Conservation (phyloP, 2,797 vertebrate species). For the Enteromius afrohamiltoni region DNA sequence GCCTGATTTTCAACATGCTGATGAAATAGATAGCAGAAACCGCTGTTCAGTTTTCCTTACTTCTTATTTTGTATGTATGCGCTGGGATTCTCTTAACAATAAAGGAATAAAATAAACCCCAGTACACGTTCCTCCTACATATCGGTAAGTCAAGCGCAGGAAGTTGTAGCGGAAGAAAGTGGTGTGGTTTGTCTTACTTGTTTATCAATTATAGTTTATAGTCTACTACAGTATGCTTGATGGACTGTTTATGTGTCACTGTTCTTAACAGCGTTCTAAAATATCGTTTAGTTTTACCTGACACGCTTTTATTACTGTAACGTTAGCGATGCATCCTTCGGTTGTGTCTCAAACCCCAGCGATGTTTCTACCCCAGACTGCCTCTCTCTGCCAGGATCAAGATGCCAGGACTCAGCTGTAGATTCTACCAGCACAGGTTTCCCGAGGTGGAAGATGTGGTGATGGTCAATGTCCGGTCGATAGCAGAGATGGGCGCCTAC, state of each 20-base stretch:
- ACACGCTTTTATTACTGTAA: not conserved
- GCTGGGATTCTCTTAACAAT: not conserved
- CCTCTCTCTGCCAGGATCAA: constrained; percentile 81
- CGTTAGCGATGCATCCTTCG: not conserved
- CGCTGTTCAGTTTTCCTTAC: not conserved
- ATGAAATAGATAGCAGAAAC: not conserved
- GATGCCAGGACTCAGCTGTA: constrained; percentile 97
- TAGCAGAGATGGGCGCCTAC: constrained; percentile 98
- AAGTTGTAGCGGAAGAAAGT: not conserved
- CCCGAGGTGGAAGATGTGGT: constrained; percentile 99
- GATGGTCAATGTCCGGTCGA: constrained; percentile 98
- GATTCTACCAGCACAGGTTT: constrained; percentile 98
- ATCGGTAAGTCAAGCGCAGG: constrained; percentile 27
- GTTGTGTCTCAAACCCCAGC: not conserved
- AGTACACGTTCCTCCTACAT: too few relatives aligned
- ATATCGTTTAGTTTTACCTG: not conserved
- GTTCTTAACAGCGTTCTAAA: not conserved
- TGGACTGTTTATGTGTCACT: not conserved
- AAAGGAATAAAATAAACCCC: not conserved
- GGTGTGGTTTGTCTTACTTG: not conserved
- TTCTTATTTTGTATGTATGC: not conserved
- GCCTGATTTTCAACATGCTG: constrained; percentile 27
- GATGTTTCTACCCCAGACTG: not conserved
- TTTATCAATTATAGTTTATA: not conserved
- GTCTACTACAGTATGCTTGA: not conserved